phyloP scores from a whole-genome alignment of 2,113 vertebrate species.

The Hiodon tergisus region DNA sequence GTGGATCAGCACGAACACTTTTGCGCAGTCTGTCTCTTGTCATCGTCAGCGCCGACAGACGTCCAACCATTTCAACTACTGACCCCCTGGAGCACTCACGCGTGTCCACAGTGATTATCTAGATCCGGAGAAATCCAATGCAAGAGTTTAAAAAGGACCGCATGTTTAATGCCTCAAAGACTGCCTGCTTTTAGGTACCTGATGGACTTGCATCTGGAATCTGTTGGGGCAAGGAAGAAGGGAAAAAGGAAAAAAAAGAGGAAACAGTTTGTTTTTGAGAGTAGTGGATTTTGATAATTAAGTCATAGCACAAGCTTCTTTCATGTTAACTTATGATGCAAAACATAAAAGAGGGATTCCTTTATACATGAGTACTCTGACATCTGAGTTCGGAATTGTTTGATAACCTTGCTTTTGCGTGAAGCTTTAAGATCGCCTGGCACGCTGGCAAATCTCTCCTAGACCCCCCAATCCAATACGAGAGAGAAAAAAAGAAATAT shows the following conservation, averaged over 20 bases:
- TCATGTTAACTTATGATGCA: background rate
- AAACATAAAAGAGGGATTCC: background rate
- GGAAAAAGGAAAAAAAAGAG: background rate
- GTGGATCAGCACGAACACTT: constrained; percentile 11
- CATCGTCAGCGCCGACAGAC: background rate
- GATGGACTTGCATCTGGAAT: background rate
- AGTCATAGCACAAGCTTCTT: background rate
- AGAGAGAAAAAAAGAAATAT: constrained; percentile 9
- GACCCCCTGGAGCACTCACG: constrained; percentile 20
- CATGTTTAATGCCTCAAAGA: background rate
- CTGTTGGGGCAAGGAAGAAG: background rate
- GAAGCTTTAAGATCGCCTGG: too few species aligned
- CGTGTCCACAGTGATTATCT: constrained; percentile 14
- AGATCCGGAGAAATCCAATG: background rate
- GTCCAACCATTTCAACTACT: constrained; percentile 4
- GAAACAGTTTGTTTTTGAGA: background rate
- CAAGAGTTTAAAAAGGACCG: background rate
- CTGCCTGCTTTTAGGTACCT: background rate
- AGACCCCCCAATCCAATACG: background rate
- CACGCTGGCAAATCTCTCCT: background rate
- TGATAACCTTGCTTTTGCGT: background rate
- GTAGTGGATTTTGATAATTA: background rate
- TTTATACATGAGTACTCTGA: background rate
- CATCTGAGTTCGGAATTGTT: background rate
- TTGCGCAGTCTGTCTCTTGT: constrained; percentile 27